These are phyloP conservation scores for Sorex maritimensis DNA, from an alignment of 2,797 vertebrate species.

Conservation along the genomic window DNA sequence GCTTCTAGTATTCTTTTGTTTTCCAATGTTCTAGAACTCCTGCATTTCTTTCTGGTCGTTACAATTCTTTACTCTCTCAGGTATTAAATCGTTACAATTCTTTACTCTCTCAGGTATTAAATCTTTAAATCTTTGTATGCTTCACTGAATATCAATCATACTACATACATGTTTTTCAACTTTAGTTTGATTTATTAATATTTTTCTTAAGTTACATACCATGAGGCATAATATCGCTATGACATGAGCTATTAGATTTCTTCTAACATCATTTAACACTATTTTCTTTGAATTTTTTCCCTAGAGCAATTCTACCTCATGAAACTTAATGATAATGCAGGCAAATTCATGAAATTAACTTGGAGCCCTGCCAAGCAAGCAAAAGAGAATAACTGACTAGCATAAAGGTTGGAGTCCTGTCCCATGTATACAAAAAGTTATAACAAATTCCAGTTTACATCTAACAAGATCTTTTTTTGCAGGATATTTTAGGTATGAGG, in stretches of 20 bases:
- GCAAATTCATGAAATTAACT: background rate
- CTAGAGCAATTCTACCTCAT: background rate
- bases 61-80: background rate
- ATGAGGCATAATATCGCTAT: background rate
- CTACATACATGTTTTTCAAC: background rate
- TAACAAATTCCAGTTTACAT: background rate
- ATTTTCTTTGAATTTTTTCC: constrained; percentile 7
- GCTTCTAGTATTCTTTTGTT: background rate
- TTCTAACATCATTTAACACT: background rate
- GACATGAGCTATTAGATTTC: background rate
- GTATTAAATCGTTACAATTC: background rate
- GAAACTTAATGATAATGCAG: background rate
- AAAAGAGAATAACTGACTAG: background rate
- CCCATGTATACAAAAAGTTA: constrained; percentile 2
- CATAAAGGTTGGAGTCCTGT: background rate
- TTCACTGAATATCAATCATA: background rate
- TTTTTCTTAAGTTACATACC: constrained; percentile 2
- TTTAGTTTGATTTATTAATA: background rate
- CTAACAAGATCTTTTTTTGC: background rate
- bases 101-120: constrained; percentile 4
- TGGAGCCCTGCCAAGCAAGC: background rate
- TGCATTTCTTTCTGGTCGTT: background rate
- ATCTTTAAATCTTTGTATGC: background rate
- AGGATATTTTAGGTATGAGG: background rate
- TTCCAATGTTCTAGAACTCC: constrained; percentile 28